Evolutionary conservation across 2,888 invertebrate genomes (phyloP).

Genomic region (Poecilobothrus nobilitatus): DNA sequence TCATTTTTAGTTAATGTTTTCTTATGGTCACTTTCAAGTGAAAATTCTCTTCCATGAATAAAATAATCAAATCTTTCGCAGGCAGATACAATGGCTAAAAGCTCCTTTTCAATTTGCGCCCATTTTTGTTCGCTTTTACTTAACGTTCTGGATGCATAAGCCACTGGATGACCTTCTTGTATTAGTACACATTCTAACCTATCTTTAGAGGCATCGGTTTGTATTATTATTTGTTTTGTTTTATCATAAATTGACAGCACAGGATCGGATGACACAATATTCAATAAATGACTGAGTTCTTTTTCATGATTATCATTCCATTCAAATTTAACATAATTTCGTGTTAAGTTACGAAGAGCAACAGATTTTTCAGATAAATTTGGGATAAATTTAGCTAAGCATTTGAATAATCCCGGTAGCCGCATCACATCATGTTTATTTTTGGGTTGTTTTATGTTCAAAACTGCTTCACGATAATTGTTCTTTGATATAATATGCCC

Average conservation of each 20-base stretch:
- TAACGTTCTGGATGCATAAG: conserved; percentile 34
- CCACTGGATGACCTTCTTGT: conserved; percentile 32
- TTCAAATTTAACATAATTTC: conserved; percentile 19
- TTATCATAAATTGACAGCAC: conserved; percentile 21
- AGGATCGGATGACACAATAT: conserved; percentile 15
- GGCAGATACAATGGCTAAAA: too few relatives aligned
- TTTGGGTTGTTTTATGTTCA: too few relatives aligned
- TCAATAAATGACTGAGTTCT: too few relatives aligned
- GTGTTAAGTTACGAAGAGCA: too few relatives aligned
- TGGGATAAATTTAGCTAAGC: too few relatives aligned
- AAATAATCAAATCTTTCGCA: conserved; percentile 34
- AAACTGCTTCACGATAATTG: too few relatives aligned
- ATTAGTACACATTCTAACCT: conserved; percentile 32
- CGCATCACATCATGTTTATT: too few relatives aligned
- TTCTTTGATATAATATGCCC: too few relatives aligned
- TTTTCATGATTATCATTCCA: too few relatives aligned
- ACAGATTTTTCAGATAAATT: too few relatives aligned
- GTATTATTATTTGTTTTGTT: conserved; percentile 29
- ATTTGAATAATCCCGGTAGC: too few relatives aligned
- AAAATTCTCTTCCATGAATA: conserved; percentile 27
- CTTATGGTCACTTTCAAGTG: conserved; percentile 28
- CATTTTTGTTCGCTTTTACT: conserved; percentile 30
- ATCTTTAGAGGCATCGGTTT: conserved; percentile 26
- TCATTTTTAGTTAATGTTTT: conserved; percentile 27
- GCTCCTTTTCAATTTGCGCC: conserved; percentile 40